phyloP scores from a whole-genome alignment of 2,888 invertebrate genomes.

The Thymelicus sylvestris region DNA sequence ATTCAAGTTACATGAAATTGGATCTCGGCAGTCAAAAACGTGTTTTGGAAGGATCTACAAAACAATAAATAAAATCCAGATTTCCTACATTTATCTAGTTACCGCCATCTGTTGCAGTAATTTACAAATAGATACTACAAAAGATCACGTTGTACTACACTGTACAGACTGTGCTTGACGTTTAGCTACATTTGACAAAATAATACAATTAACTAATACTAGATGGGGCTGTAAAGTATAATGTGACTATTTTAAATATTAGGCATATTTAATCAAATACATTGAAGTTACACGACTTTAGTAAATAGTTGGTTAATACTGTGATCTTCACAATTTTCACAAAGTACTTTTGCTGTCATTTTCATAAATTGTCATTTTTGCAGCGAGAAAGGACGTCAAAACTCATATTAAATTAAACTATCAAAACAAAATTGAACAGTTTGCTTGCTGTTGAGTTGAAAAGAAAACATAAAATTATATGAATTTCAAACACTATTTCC shows the following conservation, averaged over 20 bases:
- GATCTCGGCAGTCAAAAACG: too few relatives aligned
- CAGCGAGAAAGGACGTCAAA: constrained; percentile 29
- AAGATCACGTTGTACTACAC: too few relatives aligned
- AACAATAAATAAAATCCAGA: too few relatives aligned
- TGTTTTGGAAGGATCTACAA: too few relatives aligned
- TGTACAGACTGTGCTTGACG: too few relatives aligned
- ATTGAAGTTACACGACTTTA: neutral
- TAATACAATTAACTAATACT: neutral
- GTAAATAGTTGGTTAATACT: constrained; percentile 1
- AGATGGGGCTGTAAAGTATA: constrained; percentile 29
- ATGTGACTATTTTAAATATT: constrained; percentile 7
- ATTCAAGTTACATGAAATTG: too few relatives aligned
- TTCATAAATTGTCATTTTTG: neutral
- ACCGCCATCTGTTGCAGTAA: constrained; percentile 5
- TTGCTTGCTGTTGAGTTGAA: neutral
- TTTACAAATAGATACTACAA: neutral
- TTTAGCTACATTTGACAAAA: neutral
- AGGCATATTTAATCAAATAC: neutral
- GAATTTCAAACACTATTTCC: neutral
- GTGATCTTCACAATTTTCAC: too few relatives aligned
- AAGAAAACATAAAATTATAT: constrained; percentile 11
- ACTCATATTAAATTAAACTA: neutral
- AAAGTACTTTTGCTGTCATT: neutral
- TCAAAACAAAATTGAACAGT: constrained; percentile 2
- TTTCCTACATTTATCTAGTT: neutral